These are phyloP conservation scores for Eretmochelys imbricata DNA, from an alignment of 2,113 vertebrate species.

Conservation along the genomic window DNA sequence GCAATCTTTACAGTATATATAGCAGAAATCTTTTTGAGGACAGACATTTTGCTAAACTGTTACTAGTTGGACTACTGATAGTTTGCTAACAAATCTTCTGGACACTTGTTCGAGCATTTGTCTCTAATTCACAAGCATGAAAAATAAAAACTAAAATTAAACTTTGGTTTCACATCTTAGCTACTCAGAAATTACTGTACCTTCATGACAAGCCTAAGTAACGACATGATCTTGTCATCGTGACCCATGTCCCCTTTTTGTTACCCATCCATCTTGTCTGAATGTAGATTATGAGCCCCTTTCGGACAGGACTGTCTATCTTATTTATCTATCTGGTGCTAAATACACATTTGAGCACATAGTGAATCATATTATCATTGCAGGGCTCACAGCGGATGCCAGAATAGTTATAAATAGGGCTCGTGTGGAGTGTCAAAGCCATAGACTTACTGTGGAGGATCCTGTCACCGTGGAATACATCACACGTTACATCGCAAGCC, in stretches of 20 bases:
- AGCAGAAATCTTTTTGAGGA: fast-evolving
- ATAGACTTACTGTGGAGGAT: constrained; percentile 89
- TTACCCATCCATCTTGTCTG: not conserved
- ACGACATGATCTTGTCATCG: fast-evolving
- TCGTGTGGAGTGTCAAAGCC: constrained; percentile 90
- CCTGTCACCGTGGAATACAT: constrained; percentile 91
- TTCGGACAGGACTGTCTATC: not conserved
- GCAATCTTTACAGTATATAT: not conserved
- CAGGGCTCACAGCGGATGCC: constrained; percentile 89
- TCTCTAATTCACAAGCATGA: not conserved
- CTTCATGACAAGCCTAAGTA: not conserved
- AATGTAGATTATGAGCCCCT: fast-evolving
- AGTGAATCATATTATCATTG: fast-evolving
- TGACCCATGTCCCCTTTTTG: not conserved
- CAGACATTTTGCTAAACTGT: fast-evolving
- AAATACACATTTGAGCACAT: not conserved
- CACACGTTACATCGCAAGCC: constrained; percentile 88
- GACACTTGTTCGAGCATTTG: not conserved
- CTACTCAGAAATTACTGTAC: not conserved
- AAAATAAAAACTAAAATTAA: not conserved
- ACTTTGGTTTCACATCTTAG: not conserved
- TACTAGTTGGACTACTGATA: not conserved
- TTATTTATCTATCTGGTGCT: fast-evolving
- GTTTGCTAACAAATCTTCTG: not conserved
- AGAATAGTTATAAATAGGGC: constrained; percentile 90